Evolutionary conservation across 1,140 invertebrate species (phyloP), one percentile per base, ranked within the genome.

Genomic region (Luehdorfia chinensis): DNA sequence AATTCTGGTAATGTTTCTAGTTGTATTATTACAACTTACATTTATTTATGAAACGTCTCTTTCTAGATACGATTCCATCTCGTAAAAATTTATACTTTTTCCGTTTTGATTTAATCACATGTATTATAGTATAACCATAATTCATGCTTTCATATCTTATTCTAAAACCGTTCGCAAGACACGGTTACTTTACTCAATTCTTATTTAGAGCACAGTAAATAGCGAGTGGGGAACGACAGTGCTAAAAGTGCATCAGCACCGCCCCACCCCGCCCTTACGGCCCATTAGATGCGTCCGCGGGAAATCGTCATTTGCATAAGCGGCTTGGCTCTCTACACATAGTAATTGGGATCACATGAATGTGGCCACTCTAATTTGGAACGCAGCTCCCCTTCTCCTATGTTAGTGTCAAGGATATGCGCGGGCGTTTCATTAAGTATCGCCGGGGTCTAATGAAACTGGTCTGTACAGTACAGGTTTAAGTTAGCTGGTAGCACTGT

Each of bases 271-370:
- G 18, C 55, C 62, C 66, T 68, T 54, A 81, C 58, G 77, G 65
- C 45, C 80, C 77, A 84, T 84, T 84, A 84, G 77, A 68, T 61
- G 74, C 66, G 76, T 81, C 75, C 80, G 70, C 76, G 72, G 70
- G 71, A 81, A 75, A 79, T 72, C 67, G 70, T 76, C 74, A 84
- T 84, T 85, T 85, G 78, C 80, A 84, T 84, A 84, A 84, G 75
- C 80, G 78, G 80, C 80, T 84, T 79, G 66, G 66, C 67, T 70
- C 66, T 73, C 70, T 69, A 74, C 75, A 83, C 72, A 67, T 67
- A 72, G 75, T 83, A 83, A 85, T 85, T 85, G 76, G 75, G 71
- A 83, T 83, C 76, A 75, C 75, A 75, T 70, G 66, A 28, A 51
- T 61, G 59, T 51, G 65, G 53, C 80, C 72, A 75, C 47, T 58